phyloP scores from a whole-genome alignment of 2,113 vertebrate genomes.

The Apaloderma vittatum region DNA sequence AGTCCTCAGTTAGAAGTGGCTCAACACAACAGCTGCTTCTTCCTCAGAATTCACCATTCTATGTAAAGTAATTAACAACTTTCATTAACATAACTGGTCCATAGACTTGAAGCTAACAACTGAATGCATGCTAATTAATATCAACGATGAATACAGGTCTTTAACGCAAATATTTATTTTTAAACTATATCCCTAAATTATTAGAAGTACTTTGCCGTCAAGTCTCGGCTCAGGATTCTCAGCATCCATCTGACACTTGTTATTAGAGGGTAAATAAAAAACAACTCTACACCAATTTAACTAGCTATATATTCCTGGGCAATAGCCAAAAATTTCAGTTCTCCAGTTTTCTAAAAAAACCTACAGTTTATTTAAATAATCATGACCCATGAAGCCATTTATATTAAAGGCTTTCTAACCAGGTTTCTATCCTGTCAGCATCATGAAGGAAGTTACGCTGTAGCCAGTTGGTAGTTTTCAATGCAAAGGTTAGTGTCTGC shows the following conservation, averaged over 20 bases:
- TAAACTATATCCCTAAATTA: background rate
- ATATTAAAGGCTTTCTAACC: background rate
- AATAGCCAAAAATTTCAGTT: background rate
- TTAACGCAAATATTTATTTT: background rate
- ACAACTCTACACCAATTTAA: background rate
- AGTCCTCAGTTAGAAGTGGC: conserved; percentile 19
- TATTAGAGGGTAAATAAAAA: background rate
- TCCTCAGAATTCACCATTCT: conserved; percentile 57
- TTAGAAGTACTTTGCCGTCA: background rate
- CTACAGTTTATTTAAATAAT: background rate
- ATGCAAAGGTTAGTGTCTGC: background rate
- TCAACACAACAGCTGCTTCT: background rate
- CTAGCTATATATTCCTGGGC: background rate
- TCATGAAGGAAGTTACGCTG: background rate
- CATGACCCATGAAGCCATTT: background rate
- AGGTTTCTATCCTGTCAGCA: background rate
- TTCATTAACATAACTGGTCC: background rate
- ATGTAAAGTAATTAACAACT: conserved; percentile 34
- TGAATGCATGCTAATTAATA: background rate
- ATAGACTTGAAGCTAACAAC: background rate
- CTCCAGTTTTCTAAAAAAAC: background rate
- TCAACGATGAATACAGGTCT: background rate
- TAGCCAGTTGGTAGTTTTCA: background rate
- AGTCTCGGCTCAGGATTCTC: background rate
- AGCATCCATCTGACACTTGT: background rate